Conservation (phyloP, 1,140 invertebrate genomes). For the Oreohelix idahoensis region DNA sequence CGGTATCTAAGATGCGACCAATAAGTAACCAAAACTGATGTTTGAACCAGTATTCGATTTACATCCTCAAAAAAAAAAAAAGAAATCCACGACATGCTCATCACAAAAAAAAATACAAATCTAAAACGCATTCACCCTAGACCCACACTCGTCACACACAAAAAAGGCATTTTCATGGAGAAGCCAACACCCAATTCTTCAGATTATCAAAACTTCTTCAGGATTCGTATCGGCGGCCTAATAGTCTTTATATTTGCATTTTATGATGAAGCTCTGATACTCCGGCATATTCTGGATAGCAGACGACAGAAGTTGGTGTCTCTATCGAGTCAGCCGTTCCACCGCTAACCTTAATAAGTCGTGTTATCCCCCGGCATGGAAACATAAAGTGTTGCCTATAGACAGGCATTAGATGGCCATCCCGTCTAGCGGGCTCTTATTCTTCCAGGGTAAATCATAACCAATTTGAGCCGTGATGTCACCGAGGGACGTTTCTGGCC, state of each 20-base stretch:
- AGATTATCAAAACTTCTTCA: background rate
- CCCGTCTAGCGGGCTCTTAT: background rate
- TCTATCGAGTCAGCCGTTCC: background rate
- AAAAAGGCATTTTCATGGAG: too few species aligned
- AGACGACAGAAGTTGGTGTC: background rate
- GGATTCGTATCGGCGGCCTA: background rate
- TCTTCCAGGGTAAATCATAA: conserved; percentile 29
- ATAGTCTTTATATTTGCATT: conserved; percentile 38
- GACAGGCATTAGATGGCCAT: conserved; percentile 1
- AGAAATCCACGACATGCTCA: too few species aligned
- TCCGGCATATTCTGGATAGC: background rate
- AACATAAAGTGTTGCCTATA: conserved; percentile 27
- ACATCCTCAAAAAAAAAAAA: too few species aligned
- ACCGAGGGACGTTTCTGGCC: background rate
- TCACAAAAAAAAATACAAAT: too few species aligned
- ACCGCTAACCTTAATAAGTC: conserved; percentile 32
- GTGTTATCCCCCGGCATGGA: conserved; percentile 18
- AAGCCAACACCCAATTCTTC: background rate
- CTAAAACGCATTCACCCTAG: too few species aligned
- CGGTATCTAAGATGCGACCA: too few species aligned
- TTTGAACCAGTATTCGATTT: too few species aligned
- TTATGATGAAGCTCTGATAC: conserved; percentile 30
- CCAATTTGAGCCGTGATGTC: conserved; percentile 24
- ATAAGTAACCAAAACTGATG: too few species aligned
- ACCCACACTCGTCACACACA: too few species aligned